These are phyloP conservation scores for Archips crataeganus DNA, from an alignment of 2,888 invertebrate species.

Conservation along the genomic window DNA sequence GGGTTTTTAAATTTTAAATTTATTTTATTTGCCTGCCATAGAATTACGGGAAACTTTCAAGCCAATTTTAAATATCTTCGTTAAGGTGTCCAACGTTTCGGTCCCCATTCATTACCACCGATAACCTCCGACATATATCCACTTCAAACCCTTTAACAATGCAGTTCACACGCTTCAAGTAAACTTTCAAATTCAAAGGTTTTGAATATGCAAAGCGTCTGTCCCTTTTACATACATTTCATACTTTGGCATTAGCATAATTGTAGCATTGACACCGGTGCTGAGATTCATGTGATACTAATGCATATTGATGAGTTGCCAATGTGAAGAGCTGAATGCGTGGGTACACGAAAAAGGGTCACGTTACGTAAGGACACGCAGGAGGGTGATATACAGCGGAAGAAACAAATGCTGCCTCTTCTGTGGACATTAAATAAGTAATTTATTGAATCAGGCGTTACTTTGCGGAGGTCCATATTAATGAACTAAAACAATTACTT, in stretches of 20 bases:
- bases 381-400: neutral
- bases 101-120: neutral
- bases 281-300: constrained; percentile 37
- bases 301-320: constrained; percentile 30
- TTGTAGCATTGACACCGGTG: constrained; percentile 32
- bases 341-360: constrained; percentile 5
- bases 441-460: no score
- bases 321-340: neutral
- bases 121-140: constrained; percentile 11
- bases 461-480: no score
- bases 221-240: constrained; percentile 43
- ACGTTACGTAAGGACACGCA: constrained; percentile 2
- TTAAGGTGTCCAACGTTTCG: no score
- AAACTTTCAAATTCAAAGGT: constrained; percentile 30
- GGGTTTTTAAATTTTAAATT: no score
- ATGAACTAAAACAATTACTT: no score
- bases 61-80: no score
- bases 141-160: neutral
- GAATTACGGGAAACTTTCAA: no score
- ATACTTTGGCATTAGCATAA: constrained; percentile 41
- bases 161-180: constrained; percentile 29
- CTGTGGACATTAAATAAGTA: no score
- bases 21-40: no score
- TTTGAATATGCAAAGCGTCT: constrained; percentile 35
- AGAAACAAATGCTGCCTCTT: no score